Conservation (phyloP, 2,888 invertebrate genomes). For the Perdita meconis region DNA sequence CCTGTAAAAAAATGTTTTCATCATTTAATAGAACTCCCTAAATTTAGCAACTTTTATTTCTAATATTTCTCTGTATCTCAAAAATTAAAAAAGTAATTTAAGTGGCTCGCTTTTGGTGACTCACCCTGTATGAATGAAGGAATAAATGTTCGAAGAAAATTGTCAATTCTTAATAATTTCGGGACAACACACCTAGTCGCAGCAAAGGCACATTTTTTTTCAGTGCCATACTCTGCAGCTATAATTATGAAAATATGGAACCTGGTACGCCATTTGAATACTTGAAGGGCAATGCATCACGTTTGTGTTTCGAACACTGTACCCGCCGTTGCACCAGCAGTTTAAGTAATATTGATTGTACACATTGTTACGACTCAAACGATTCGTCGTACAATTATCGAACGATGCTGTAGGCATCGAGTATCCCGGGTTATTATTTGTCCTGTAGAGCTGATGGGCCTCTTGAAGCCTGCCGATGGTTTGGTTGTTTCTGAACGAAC, state of each 20-base stretch:
- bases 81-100: too few species aligned
- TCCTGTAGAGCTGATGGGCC: conserved; percentile 17
- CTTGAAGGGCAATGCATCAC: not conserved
- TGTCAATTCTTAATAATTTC: not conserved
- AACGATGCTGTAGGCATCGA: conserved; percentile 15
- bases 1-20: too few species aligned
- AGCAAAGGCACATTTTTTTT: not conserved
- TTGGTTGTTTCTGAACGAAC: not conserved
- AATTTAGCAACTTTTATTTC: too few species aligned
- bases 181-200: too few species aligned
- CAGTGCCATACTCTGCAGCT: conserved; percentile 29
- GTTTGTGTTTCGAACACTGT: not conserved
- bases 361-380: conserved; percentile 17
- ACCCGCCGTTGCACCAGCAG: conserved; percentile 6
- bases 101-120: too few species aligned
- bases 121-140: too few species aligned
- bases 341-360: conserved; percentile 31
- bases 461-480: not conserved
- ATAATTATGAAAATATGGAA: conserved; percentile 9
- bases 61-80: too few species aligned
- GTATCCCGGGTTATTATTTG: conserved; percentile 19
- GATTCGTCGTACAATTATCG: conserved; percentile 10
- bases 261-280: not conserved
- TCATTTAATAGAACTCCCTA: too few species aligned
- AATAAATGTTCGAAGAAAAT: too few species aligned